Percentiles rank a stretch among this genome's conserved stretches.
phyloP scores from a whole-genome alignment of 1,140 invertebrate species.

The Choristoneura fumiferana region DNA sequence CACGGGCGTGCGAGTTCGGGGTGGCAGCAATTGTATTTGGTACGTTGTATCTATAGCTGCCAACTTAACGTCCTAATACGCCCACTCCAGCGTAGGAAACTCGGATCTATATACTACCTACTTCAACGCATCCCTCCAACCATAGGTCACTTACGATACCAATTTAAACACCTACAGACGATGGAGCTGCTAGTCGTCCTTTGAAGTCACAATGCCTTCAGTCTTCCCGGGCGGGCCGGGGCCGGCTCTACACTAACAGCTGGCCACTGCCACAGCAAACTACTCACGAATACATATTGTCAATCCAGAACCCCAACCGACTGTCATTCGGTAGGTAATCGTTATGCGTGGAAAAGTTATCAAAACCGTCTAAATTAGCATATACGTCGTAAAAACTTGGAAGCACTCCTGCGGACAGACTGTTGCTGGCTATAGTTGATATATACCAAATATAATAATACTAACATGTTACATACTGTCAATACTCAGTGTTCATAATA shows the following conservation, averaged over 20 bases:
- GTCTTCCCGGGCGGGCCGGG: too few relatives aligned
- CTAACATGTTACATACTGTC: conserved; percentile 13
- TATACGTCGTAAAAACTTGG: conserved; percentile 72
- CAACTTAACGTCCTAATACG: too few relatives aligned
- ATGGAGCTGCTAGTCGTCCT: not conserved
- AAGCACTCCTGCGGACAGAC: conserved; percentile 76
- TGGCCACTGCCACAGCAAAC: conserved; percentile 34
- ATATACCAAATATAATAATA: conserved; percentile 18
- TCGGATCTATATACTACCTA: too few relatives aligned
- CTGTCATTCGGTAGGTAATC: conserved; percentile 34
- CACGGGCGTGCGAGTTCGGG: not conserved
- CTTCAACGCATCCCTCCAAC: too few relatives aligned
- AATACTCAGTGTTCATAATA: not conserved
- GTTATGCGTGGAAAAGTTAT: conserved; percentile 40
- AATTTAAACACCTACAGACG: conserved; percentile 7
- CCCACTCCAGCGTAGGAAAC: too few relatives aligned
- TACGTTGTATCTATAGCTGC: too few relatives aligned
- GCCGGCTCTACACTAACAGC: not conserved
- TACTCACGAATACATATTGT: conserved; percentile 46
- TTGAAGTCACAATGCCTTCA: too few relatives aligned
- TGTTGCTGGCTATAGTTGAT: conserved; percentile 55
- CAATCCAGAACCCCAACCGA: conserved; percentile 53
- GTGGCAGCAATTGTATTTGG: too few relatives aligned
- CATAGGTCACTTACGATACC: not conserved
- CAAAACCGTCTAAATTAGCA: conserved; percentile 66